Base-by-base conservation (phyloP, 2,113 vertebrate species). In the Opisthocomus hoazin region DNA sequence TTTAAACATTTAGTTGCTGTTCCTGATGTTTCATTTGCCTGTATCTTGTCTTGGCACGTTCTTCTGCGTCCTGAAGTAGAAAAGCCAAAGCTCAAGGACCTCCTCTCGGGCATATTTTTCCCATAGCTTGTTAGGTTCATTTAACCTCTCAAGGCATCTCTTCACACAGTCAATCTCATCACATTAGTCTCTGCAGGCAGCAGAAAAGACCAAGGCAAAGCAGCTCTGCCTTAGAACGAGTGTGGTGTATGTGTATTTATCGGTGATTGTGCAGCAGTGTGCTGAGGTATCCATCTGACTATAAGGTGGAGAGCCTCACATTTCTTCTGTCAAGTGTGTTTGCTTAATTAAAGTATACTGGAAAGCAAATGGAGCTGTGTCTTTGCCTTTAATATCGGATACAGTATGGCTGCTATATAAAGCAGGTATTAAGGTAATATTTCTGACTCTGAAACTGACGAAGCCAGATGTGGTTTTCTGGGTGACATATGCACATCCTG, bases 401-500 rank as follows among this genome's bases (percentile, higher is more conserved):
- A 18, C 21, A 39, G 43, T 30, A 48, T 64, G 53, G 24, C 53
- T 75, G 43, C 69, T 91, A 6, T 43, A 15, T 79, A 84, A 87
- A 82, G 34, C 80, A 85, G 53, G 84, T 93, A 93, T 51, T 61
- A 54, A 91, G 65, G 54, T 0, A 13, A 17, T 71, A 53, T 68
- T 91, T 87, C 74, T n/a, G 8, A 75, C 65, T 43, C 65, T 80
- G 45, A 84, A 74, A 69, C 53, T 10, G 65, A 74, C 80, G 84
- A 85, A 89, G 66, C 61, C 65, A 91, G 77, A 82, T 91, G 84
- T 84, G 81, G 69, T 92, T 97, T 96, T 97, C 89, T 96, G 92
- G 81, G 58, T 94, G 94, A 87, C 91, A 93, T 88, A 93, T 96
- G 94, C 81, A 94, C 86, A 89, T 95, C 96, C 91, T 91, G 87